These are phyloP conservation scores for Amphipyra tragopoginis DNA, from an alignment of 2,888 invertebrate species.

Conservation along the genomic window DNA sequence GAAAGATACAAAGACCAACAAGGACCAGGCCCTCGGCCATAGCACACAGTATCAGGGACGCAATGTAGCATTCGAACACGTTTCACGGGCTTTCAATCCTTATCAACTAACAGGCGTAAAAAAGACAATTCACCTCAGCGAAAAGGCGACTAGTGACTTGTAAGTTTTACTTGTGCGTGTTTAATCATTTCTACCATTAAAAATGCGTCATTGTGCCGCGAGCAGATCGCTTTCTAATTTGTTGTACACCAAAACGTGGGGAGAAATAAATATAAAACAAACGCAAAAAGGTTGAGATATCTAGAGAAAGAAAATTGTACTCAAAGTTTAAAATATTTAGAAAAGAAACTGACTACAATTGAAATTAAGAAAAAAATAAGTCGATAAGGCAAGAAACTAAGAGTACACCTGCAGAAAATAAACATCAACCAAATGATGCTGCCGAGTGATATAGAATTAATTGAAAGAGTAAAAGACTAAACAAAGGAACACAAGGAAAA, in stretches of 20 bases:
- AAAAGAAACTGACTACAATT: not conserved
- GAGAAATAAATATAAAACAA: no score
- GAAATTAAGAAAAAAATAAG: not conserved
- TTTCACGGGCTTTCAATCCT: not conserved
- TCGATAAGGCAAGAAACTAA: not conserved
- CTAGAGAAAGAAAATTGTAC: no score
- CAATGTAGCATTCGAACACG: not conserved
- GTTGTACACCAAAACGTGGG: no score
- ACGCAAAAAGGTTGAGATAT: no score
- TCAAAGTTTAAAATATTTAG: not conserved
- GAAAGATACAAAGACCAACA: no score
- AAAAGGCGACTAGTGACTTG: not conserved
- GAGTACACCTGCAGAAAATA: not conserved
- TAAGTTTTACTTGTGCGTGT: slow-evolving; percentile 4
- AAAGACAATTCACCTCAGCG: not conserved
- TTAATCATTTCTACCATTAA: not conserved
- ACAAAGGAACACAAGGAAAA: not conserved
- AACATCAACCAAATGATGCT: not conserved
- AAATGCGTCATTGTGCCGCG: not conserved
- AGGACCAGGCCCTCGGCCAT: no score
- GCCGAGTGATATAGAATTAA: not conserved
- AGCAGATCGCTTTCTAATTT: no score
- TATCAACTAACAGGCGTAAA: not conserved
- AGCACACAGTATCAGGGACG: no score
- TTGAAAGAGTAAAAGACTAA: not conserved